Evolutionary conservation across 2,797 vertebrate species (phyloP).

Genomic region (Lagodon rhomboides): DNA sequence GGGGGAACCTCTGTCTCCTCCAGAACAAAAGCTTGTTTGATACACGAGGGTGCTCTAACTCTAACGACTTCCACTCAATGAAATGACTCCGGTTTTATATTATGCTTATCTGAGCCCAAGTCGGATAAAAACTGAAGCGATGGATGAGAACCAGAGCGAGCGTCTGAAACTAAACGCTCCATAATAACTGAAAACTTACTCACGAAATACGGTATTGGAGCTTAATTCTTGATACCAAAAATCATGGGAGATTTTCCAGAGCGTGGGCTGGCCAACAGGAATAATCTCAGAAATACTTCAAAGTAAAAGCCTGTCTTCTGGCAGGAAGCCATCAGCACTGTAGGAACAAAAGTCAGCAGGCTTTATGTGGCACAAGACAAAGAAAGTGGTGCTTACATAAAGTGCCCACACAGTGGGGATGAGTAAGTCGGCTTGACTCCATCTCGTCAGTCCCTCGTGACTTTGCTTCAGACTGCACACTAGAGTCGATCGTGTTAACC

Average conservation of each 20-base stretch:
- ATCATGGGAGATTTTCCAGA: slow-evolving; percentile 28
- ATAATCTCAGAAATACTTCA: slow-evolving; percentile 39
- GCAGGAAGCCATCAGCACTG: slow-evolving; percentile 29
- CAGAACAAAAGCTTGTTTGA: slow-evolving; percentile 43
- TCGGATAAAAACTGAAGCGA: slow-evolving; percentile 2
- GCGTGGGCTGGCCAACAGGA: slow-evolving; percentile 17
- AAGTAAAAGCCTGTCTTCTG: slow-evolving; percentile 39
- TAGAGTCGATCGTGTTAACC: slow-evolving; percentile 20
- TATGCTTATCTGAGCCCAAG: slow-evolving; percentile 5
- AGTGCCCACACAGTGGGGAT: slow-evolving; percentile 44
- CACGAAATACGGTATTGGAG: slow-evolving; percentile 5
- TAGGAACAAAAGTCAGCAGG: slow-evolving; percentile 32
- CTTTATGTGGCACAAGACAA: slow-evolving; percentile 37
- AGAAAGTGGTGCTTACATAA: slow-evolving; percentile 46
- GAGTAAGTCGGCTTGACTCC: slow-evolving; percentile 43
- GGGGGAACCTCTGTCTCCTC: slow-evolving; percentile 1
- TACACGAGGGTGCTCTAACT: slow-evolving; percentile 20
- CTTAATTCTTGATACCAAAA: slow-evolving; percentile 32
- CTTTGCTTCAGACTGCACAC: slow-evolving; percentile 29
- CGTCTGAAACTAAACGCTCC: not conserved
- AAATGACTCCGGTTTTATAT: slow-evolving; percentile 6
- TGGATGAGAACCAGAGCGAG: not conserved
- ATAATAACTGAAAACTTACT: not conserved
- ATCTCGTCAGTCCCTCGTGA: not conserved
- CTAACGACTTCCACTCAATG: not conserved